These are phyloP conservation scores for Tympanoctomys barrerae DNA, from an alignment of 2,797 vertebrate genomes.

Conservation along the genomic window DNA sequence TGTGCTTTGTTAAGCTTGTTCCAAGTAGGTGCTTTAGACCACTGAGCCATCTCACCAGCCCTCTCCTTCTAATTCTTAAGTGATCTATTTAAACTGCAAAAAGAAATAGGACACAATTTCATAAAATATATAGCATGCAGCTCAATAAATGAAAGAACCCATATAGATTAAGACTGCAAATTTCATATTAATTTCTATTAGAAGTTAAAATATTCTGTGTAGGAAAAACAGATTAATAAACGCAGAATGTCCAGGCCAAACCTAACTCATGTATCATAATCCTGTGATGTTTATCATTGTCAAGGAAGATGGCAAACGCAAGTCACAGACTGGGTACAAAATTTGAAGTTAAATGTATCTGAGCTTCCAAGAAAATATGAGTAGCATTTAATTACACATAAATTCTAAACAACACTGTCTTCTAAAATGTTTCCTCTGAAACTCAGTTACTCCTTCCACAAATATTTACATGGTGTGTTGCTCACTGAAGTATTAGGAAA, in stretches of 20 bases:
- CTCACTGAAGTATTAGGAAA: slow-evolving; percentile 13
- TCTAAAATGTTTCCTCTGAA: slow-evolving; percentile 42
- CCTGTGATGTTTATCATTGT: background rate
- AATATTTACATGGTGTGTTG: background rate
- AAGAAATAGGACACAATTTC: slow-evolving; percentile 68
- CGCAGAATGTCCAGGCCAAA: background rate
- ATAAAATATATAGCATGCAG: slow-evolving; percentile 44
- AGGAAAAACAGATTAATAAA: background rate
- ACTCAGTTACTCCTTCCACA: slow-evolving; percentile 35
- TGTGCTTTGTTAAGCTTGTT: too few relatives aligned
- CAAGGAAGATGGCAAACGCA: slow-evolving; percentile 3
- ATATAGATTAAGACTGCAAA: slow-evolving; percentile 6
- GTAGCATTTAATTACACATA: background rate
- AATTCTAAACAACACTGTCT: slow-evolving; percentile 50
- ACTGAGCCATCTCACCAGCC: too few relatives aligned
- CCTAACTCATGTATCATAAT: background rate
- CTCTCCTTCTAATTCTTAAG: slow-evolving; percentile 70
- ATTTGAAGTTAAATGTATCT: slow-evolving; percentile 15
- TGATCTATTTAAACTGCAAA: slow-evolving; percentile 74
- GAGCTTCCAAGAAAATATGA: slow-evolving; percentile 12
- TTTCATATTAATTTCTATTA: slow-evolving; percentile 59
- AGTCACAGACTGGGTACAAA: background rate
- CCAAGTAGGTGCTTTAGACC: too few relatives aligned
- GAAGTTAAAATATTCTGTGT: slow-evolving; percentile 26
- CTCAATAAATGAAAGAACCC: slow-evolving; percentile 36